Percentiles rank a stretch among this genome's conserved stretches.
Evolutionary conservation across 2,888 invertebrate species (phyloP).

Genomic region (Clusia tigrina): DNA sequence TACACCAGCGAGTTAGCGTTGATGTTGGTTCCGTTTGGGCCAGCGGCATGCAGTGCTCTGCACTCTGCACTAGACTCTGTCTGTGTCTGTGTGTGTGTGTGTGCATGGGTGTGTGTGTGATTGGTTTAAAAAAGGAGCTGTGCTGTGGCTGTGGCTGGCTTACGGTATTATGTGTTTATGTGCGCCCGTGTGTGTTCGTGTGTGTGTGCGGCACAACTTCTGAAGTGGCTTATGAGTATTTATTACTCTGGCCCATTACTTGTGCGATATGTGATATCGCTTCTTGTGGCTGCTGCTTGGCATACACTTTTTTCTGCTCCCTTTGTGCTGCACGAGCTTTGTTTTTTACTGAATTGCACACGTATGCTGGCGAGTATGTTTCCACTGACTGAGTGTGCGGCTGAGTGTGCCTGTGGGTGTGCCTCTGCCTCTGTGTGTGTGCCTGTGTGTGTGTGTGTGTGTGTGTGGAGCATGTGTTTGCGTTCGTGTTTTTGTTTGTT

Average conservation of each 20-base stretch:
- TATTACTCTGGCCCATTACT: slow-evolving; percentile 45
- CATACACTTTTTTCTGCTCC: no score
- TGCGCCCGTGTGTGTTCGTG: not conserved
- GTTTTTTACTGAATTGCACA: no score
- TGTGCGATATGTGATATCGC: slow-evolving; percentile 14
- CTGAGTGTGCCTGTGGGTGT: no score
- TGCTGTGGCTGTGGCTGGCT: no score
- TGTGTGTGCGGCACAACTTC: slow-evolving; percentile 34
- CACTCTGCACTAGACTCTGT: slow-evolving; percentile 27
- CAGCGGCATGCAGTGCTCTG: slow-evolving; percentile 14
- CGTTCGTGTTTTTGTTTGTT: not conserved
- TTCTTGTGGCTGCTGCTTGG: slow-evolving; percentile 11
- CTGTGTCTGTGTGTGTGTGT: slow-evolving; percentile 24
- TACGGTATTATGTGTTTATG: not conserved
- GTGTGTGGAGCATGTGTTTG: slow-evolving; percentile 11
- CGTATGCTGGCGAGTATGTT: no score
- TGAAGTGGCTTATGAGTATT: slow-evolving; percentile 57
- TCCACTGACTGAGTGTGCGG: no score
- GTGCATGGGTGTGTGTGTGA: slow-evolving; percentile 17
- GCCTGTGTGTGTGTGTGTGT: no score
- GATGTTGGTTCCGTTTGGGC: slow-evolving; percentile 11
- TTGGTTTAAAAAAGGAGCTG: slow-evolving; percentile 17
- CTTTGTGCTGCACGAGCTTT: no score
- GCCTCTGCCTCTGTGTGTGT: no score
- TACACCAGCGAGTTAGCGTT: slow-evolving; percentile 15